Conservation (phyloP, 2,113 vertebrate genomes). For the Rissa tridactyla region DNA sequence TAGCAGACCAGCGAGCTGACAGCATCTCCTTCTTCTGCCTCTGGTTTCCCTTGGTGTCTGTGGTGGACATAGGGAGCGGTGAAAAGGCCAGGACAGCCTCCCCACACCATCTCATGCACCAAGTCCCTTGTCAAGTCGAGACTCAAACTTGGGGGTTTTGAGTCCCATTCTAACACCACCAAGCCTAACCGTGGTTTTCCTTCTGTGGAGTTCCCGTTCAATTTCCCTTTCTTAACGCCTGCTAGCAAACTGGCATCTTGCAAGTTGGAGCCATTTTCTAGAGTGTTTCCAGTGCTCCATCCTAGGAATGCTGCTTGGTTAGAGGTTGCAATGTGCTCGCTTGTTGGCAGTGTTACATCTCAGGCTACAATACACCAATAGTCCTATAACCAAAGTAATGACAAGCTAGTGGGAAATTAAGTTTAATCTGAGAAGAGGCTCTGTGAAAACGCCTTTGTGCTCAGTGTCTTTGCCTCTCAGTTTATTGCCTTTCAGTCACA, state of each 20-base stretch:
- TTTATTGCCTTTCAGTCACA: not conserved
- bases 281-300: not conserved
- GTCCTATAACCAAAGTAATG: not conserved
- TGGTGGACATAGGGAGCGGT: not conserved
- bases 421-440: not conserved
- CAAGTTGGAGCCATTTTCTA: not conserved
- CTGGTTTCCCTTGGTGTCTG: not conserved
- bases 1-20: fast-evolving
- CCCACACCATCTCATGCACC: not conserved
- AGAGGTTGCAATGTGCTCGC: fast-evolving
- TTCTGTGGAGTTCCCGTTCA: not conserved
- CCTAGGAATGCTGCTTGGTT: not conserved
- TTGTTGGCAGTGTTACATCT: not conserved
- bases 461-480: not conserved
- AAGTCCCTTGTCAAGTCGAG: not conserved
- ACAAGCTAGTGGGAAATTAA: not conserved
- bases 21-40: fast-evolving
- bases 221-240: not conserved
- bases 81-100: not conserved
- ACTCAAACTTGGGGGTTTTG: not conserved
- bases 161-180: not conserved
- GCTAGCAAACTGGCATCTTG: not conserved
- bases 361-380: not conserved
- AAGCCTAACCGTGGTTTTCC: not conserved
- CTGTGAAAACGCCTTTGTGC: not conserved